Conservation (phyloP, 2,113 vertebrate species). For the Campylomormyrus tamandua region DNA sequence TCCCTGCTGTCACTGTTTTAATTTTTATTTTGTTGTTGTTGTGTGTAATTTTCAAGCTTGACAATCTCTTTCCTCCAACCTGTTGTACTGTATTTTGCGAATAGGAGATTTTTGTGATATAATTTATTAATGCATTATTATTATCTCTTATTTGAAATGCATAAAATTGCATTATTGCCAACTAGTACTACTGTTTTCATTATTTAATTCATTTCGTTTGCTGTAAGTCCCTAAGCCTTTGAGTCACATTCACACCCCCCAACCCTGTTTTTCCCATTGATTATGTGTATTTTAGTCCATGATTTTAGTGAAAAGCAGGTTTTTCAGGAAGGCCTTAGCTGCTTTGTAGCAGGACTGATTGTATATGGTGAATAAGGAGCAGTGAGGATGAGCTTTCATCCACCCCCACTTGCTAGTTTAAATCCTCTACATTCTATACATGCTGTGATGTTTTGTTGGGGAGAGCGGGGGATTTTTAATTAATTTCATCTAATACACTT, state of each 20-base stretch:
- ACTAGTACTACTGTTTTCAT: background rate
- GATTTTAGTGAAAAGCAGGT: background rate
- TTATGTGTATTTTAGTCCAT: background rate
- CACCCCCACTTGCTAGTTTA: background rate
- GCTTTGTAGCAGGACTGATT: background rate
- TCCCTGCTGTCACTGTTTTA: background rate
- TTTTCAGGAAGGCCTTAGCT: background rate
- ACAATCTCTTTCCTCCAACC: background rate
- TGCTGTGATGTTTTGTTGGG: background rate
- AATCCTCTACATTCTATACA: background rate
- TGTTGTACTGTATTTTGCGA: background rate
- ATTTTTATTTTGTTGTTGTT: background rate
- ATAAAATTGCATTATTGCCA: background rate
- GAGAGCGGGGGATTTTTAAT: background rate
- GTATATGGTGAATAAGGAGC: background rate
- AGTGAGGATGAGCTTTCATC: background rate
- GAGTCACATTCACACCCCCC: background rate
- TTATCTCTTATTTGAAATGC: background rate
- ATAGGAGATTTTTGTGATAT: background rate
- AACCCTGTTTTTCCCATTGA: background rate
- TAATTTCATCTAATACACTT: slow-evolving; percentile 1
- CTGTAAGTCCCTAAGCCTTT: background rate
- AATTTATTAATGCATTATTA: background rate
- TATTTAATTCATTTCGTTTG: background rate
- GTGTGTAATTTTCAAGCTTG: background rate